A percentile compares a stretch with the other conserved stretches of the same genome.
Conservation (phyloP, 2,888 invertebrate genomes). For the Stenotaenia linearis region DNA sequence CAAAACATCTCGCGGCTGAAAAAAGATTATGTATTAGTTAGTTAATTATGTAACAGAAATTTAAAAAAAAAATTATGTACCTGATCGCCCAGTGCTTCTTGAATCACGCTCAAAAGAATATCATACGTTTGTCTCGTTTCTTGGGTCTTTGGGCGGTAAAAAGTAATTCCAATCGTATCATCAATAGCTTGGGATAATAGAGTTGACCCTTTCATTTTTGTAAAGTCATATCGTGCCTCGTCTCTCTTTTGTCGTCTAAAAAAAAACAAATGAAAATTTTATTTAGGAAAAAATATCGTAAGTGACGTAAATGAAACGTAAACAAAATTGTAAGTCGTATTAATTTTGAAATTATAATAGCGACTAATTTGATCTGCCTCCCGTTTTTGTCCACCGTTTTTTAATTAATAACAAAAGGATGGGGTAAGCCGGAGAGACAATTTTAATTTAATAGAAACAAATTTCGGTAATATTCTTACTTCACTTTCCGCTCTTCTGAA, state of each 20-base stretch:
- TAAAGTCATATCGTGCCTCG: conserved; percentile 83
- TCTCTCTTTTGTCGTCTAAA: conserved; percentile 76
- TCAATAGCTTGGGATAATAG: conserved; percentile 80
- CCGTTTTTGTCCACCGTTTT: neutral
- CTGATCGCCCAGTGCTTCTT: conserved; percentile 90
- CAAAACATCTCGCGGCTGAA: conserved; percentile 83
- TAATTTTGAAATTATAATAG: conserved; percentile 1
- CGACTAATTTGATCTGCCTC: neutral
- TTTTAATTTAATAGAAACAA: neutral
- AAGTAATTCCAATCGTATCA: conserved; percentile 89
- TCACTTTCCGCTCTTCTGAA: conserved; percentile 86
- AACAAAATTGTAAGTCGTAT: neutral
- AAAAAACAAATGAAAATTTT: conserved; percentile 35
- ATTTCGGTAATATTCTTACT: conserved; percentile 52
- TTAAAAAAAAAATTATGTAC: conserved; percentile 40
- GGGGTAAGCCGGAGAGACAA: conserved; percentile 12
- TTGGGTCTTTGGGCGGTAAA: conserved; percentile 93
- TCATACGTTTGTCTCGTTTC: conserved; percentile 98
- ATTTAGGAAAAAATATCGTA: too few species aligned
- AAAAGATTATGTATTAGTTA: conserved; percentile 29
- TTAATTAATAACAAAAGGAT: neutral
- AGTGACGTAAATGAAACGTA: too few species aligned
- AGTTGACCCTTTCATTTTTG: conserved; percentile 81
- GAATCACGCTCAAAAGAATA: conserved; percentile 89
- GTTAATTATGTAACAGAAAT: conserved; percentile 24